Evolutionary conservation across 1,140 invertebrate species (phyloP), one percentile per base, ranked within the genome.

Genomic region (Lerema accius): DNA sequence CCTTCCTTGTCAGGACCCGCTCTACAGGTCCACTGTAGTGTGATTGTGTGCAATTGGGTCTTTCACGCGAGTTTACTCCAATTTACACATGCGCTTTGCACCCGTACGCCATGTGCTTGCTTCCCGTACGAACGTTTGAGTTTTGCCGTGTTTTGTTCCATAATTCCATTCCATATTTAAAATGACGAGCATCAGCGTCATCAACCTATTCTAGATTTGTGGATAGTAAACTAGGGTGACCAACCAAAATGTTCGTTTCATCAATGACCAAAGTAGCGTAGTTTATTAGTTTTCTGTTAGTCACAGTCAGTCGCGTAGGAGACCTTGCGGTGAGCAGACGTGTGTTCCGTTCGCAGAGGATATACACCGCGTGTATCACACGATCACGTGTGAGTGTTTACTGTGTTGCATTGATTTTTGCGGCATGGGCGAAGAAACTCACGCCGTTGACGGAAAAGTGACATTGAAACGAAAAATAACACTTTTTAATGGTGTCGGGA

Each of bases 401-500:
- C 79, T 74, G 71, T 46, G 78, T 49, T 77, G 78, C 75, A 90
- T 89, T 84, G 85, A 89, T 88, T 88, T 84, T 88, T 84, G 71
- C 84, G 86, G 80, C 73, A 90, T 90, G 88, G 88, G 86, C 77
- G 88, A 90, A 78, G 81, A 86, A 78, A 83, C 76, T 72, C 77
- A 83, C 67, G 70, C 72, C 64, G 80, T 67, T 23, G 86, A 87
- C 63, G 86, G 81, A 48, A 92, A 93, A 82, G 93, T 95, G 60
- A 93, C 94, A 68, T 83, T 97, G 58, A 96, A 97, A 91, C 92
- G 95, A 43, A 96, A 95, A 90, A 95, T 98, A 67, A 96, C 95
- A 3, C 90, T 98, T 6, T 91, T 95, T 69, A 96, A 97, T 90
- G 97, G 96, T 42, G 95, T 97, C n/a, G 95, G 94, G n/a, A 94